A percentile compares a stretch with the other conserved stretches of the same genome.
These are phyloP conservation scores for Diorhabda elongata DNA, from an alignment of 1,140 invertebrate genomes.

Conservation along the genomic window DNA sequence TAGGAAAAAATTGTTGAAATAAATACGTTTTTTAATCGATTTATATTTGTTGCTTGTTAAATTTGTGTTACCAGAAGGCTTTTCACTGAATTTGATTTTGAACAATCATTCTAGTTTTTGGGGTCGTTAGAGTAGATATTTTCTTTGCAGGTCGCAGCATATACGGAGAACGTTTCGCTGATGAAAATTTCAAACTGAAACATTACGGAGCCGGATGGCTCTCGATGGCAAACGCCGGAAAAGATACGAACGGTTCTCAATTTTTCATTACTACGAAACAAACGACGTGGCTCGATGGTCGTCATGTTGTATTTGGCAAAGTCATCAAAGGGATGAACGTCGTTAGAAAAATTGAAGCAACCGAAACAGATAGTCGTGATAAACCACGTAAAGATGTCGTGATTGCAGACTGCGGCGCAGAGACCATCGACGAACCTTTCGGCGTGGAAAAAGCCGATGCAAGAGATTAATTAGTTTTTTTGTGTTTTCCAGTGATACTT, in stretches of 20 bases:
- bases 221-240: slow-evolving; percentile 94
- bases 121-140: neutral
- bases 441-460: slow-evolving; percentile 79
- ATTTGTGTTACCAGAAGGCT: no score
- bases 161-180: slow-evolving; percentile 87
- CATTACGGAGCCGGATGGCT: slow-evolving; percentile 96
- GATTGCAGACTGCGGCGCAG: slow-evolving; percentile 69
- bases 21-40: no score
- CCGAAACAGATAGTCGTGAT: slow-evolving; percentile 70
- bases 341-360: slow-evolving; percentile 79
- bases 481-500: no score
- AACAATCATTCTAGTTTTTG: neutral
- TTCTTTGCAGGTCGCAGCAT: slow-evolving; percentile 74
- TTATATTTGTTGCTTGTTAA: no score
- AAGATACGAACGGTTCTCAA: slow-evolving; percentile 97
- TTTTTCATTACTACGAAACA: slow-evolving; percentile 94
- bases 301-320: slow-evolving; percentile 98
- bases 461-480: slow-evolving; percentile 50
- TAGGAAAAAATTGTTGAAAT: no score
- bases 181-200: slow-evolving; percentile 97
- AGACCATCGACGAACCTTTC: slow-evolving; percentile 70
- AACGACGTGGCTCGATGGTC: slow-evolving; percentile 92
- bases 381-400: slow-evolving; percentile 74
- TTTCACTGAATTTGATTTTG: no score
- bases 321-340: slow-evolving; percentile 86